Conservation (phyloP, 37 sponge, comb jelly and placozoan species). For the Oopsacas minuta region DNA sequence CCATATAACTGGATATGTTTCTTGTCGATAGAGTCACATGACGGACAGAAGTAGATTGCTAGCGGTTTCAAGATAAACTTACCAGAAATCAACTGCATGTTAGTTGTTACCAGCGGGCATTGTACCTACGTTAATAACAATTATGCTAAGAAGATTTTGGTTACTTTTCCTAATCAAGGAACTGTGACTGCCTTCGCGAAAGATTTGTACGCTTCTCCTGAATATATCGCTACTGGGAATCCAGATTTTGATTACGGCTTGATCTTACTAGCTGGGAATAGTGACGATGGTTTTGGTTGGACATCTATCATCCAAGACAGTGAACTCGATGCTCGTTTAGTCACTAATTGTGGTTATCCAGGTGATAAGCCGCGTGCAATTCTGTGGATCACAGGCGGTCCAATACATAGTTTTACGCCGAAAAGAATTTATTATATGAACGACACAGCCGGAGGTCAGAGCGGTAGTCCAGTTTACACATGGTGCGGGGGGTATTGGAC, state of each 20-base stretch:
- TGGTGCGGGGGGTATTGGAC: background rate
- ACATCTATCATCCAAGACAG: background rate
- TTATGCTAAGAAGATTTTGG: background rate
- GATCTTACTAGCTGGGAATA: background rate
- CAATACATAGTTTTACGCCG: background rate
- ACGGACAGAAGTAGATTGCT: background rate
- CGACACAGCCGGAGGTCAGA: background rate
- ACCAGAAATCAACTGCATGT: background rate
- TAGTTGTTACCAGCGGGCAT: background rate
- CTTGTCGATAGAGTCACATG: background rate
- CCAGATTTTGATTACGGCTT: conserved; percentile 9
- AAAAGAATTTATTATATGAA: background rate
- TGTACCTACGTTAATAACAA: background rate
- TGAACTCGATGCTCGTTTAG: background rate
- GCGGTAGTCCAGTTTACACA: conserved; percentile 9
- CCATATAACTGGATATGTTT: conserved; percentile 1
- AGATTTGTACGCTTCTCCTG: background rate
- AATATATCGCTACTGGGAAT: background rate
- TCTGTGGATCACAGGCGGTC: conserved; percentile 7
- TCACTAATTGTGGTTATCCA: conserved; percentile 10
- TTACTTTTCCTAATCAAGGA: background rate
- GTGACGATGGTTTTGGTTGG: background rate
- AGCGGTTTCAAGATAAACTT: background rate
- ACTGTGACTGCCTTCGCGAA: background rate
- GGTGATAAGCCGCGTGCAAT: background rate